phyloP scores from a whole-genome alignment of 2,797 vertebrate genomes.

The Coregonus ussuriensis region DNA sequence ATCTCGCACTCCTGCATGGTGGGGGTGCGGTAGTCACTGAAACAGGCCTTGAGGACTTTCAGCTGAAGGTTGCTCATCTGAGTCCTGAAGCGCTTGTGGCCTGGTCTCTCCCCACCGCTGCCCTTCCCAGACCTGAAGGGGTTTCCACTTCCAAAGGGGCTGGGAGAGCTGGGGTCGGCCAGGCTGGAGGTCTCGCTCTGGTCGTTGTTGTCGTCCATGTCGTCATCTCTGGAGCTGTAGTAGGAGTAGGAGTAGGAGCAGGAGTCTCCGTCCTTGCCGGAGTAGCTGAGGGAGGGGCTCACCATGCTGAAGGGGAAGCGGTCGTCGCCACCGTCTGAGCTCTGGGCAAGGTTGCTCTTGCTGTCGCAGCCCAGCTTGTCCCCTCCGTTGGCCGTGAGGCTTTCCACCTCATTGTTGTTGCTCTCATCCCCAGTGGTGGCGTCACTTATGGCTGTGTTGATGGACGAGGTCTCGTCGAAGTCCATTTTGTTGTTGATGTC shows the following conservation, averaged over 20 bases:
- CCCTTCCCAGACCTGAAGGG: slow-evolving; percentile 90
- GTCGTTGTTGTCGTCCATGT: slow-evolving; percentile 90
- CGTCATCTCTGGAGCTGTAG: slow-evolving; percentile 90
- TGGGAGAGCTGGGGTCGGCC: slow-evolving; percentile 96
- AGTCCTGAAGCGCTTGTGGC: slow-evolving; percentile 97
- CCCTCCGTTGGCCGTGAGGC: slow-evolving; percentile 81
- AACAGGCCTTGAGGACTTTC: slow-evolving; percentile 98
- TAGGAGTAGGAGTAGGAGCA: slow-evolving; percentile 85
- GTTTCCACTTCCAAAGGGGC: slow-evolving; percentile 89
- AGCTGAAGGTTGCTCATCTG: slow-evolving; percentile 99
- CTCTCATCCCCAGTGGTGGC: slow-evolving; percentile 94
- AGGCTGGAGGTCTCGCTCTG: slow-evolving; percentile 96
- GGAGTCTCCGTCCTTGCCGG: slow-evolving; percentile 88
- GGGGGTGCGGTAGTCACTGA: slow-evolving; percentile 97
- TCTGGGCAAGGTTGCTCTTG: slow-evolving; percentile 78
- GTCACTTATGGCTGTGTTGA: slow-evolving; percentile 98
- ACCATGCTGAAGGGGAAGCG: slow-evolving; percentile 92
- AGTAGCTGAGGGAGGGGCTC: slow-evolving; percentile 92
- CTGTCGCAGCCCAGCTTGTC: slow-evolving; percentile 82
- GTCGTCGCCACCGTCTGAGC: slow-evolving; percentile 84
- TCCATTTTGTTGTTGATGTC: slow-evolving; percentile 91
- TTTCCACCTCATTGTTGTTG: slow-evolving; percentile 92
- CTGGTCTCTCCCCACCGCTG: slow-evolving; percentile 82
- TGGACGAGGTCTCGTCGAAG: slow-evolving; percentile 98
- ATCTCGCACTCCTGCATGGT: slow-evolving; percentile 99